Percentiles rank a stretch among this genome's conserved stretches.
These are phyloP conservation scores for Amblyornis subalaris DNA, from an alignment of 2,113 vertebrate genomes.

Conservation along the genomic window DNA sequence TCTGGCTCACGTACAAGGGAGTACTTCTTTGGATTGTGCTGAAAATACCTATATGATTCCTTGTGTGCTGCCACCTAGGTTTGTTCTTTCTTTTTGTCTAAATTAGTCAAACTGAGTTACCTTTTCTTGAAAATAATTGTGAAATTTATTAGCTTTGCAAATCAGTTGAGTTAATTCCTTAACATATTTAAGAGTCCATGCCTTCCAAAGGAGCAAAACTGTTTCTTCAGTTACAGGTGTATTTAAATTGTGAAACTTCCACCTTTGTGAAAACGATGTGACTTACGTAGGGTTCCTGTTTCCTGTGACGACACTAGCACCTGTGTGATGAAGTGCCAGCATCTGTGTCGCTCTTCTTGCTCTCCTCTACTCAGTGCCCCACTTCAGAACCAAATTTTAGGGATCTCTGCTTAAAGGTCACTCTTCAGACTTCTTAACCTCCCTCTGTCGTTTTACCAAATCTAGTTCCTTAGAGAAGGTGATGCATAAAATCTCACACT, in stretches of 20 bases:
- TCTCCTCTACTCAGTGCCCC: neutral
- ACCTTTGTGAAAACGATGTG: neutral
- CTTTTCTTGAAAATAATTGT: neutral
- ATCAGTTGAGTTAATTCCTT: neutral
- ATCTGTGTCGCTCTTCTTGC: neutral
- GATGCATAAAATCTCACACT: neutral
- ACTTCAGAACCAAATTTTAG: neutral
- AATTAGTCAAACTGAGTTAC: neutral
- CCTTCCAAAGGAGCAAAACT: neutral
- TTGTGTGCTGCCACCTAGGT: neutral
- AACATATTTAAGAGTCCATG: neutral
- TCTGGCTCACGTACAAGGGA: neutral
- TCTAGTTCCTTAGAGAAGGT: neutral
- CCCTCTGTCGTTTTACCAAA: neutral
- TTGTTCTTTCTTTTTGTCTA: neutral
- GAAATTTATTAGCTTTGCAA: neutral
- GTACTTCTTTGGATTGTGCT: neutral
- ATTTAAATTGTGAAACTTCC: neutral
- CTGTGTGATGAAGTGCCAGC: neutral
- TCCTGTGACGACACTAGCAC: neutral
- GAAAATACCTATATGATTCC: neutral
- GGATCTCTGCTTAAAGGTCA: neutral
- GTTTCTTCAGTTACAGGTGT: neutral
- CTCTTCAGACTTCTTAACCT: neutral
- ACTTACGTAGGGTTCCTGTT: neutral